Evolutionary conservation across 2,888 invertebrate genomes (phyloP), one percentile per base, ranked within the genome.

Genomic region (Dexiosoma caninum): DNA sequence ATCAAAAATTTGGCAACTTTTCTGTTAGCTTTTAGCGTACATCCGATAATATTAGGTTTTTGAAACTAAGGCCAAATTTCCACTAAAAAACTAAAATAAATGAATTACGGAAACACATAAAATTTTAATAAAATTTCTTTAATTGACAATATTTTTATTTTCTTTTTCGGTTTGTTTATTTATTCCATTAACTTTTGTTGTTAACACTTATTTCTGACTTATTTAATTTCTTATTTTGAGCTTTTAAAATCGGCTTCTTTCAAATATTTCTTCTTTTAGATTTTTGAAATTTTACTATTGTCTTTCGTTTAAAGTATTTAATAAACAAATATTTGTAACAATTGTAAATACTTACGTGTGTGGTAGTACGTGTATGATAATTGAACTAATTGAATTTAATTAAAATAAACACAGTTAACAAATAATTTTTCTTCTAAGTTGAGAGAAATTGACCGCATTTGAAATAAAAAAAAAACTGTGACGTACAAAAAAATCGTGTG

Each of bases 311-410:
- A 19, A 16, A 21, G 7, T 44, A n/a, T n/a, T n/a, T n/a, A 49
- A 21, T 42, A 53, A 57, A 64, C 16, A 74, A 74, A 64, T 60
- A 71, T 60, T 64, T 32, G 14, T 60, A 62, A 77, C 46, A 70
- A 77, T 62, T 76, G 51, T 51, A 12, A n/a, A 14, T 53, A 12
- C n/a, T n/a, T n/a, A n/a, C n/a, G n/a, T n/a, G n/a, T n/a, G n/a
- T n/a, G n/a, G n/a, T 42, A 42, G 55, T 59, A 53, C 60, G 49
- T 16, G 19, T 75, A 72, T 71, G 86, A 86, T 88, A 88, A 88
- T 88, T 88, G 86, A 87, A 86, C 87, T 87, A 88, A 88, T 88
- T 88, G 86, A 88, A 85, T 64, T 49, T 35, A 55, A 69, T 46
- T 57, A 32, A 49, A 51, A 69, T 10, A 49, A 55, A 64, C 14